These are phyloP conservation scores for Amphibalanus amphitrite DNA, from an alignment of 1,140 invertebrate genomes.

Conservation along the genomic window DNA sequence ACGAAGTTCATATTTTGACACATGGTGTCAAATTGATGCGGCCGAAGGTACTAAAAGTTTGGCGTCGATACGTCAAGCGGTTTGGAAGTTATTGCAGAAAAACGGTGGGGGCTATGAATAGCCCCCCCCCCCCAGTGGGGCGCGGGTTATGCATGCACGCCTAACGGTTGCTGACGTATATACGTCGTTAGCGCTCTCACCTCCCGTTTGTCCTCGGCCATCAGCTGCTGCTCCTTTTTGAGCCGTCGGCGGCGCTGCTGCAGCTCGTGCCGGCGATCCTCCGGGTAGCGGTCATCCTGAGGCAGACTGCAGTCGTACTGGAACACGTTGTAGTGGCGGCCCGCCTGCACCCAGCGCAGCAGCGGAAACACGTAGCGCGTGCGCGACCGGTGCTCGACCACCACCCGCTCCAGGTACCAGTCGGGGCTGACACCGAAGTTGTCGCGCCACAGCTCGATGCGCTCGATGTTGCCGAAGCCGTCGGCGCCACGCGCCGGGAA, in stretches of 20 bases:
- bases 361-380: constrained; percentile 25
- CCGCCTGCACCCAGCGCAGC: constrained; percentile 29
- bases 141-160: no score
- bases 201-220: constrained; percentile 12
- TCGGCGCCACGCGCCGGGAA: constrained; percentile 8
- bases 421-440: constrained; percentile 25
- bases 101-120: no score
- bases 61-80: no score
- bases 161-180: no score
- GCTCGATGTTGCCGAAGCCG: constrained; percentile 17
- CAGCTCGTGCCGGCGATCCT: constrained; percentile 26
- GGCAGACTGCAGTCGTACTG: constrained; percentile 30
- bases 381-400: constrained; percentile 16
- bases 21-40: no score
- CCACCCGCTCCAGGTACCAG: constrained; percentile 29
- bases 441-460: constrained; percentile 19
- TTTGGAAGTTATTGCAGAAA: no score
- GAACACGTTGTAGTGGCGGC: constrained; percentile 26
- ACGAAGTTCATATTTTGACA: no score
- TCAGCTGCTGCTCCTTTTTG: constrained; percentile 23
- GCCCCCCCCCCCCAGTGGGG: no score
- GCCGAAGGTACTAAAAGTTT: no score
- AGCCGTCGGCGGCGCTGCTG: constrained; percentile 25
- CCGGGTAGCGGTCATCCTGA: constrained; percentile 25
- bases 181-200: no score